Evolutionary conservation across 2,113 vertebrate genomes (phyloP), one percentile per base, ranked within the genome.

Genomic region (Podarcis raffonei): DNA sequence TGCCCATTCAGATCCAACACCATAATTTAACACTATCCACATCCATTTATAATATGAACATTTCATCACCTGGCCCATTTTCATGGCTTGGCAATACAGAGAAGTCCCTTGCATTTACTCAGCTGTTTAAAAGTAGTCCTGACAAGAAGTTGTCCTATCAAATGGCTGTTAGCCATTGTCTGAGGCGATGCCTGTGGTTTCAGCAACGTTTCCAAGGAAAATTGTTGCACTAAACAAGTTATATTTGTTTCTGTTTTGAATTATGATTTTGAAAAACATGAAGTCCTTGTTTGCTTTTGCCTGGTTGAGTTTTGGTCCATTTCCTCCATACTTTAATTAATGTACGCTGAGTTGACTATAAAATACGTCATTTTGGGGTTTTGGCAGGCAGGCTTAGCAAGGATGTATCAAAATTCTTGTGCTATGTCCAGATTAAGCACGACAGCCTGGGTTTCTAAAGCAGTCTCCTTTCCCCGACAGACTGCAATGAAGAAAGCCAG

Each of bases 201-300:
- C 81, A 87, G 74, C 83, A 86, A 9, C 57, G 1, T 92, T 95
- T 96, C 88, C 87, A 81, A 85, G 77, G 86, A 94, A 86, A 72
- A 88, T 68, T 91, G 77, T 76, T 85, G 7, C 37, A 35, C 82
- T 90, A 59, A 91, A 86, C 84, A 89, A 0, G 0, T 15, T 88
- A 5, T 88, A 92, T 94, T 95, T 91, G 30, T 75, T 90, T 90
- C 89, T 89, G 81, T 72, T 91, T 87, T 80, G 15, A 48, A 53
- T 92, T 77, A 75, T 77, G 57, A 71, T 92, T 93, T 92, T 85
- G 85, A 72, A 91, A 91, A 91, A 89, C 89, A 87, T 57, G 74
- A 25, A 71, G 82, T 83, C 89, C 89, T 90, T 92, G 83, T 92
- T 95, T 93, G 82, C 75, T 90, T 95, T 93, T 88, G 68, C 68